These are phyloP conservation scores for Rhinopomastus cyanomelas DNA, from an alignment of 2,113 vertebrate species.

Conservation along the genomic window DNA sequence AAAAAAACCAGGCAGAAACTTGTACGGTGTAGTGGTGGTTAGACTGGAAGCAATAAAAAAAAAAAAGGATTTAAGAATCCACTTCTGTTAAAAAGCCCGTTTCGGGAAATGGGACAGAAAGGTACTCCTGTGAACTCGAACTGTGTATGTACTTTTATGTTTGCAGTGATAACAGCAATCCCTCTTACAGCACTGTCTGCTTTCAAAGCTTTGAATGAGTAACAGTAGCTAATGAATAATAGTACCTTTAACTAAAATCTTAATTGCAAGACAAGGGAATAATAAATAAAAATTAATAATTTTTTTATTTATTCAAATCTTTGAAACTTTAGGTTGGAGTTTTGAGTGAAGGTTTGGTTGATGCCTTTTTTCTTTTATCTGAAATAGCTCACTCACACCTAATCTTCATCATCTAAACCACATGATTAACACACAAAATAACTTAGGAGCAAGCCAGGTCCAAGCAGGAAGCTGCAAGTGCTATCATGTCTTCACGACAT, in stretches of 20 bases:
- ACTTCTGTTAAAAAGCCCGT: neutral
- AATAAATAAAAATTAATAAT: conserved; percentile 5
- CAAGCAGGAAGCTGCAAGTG: conserved; percentile 71
- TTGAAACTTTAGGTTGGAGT: conserved; percentile 30
- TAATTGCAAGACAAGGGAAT: conserved; percentile 63
- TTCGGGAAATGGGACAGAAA: neutral
- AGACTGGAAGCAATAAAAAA: neutral
- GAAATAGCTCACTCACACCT: conserved; percentile 56
- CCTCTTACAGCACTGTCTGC: neutral
- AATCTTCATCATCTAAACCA: conserved; percentile 74
- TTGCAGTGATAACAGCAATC: neutral
- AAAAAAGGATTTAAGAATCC: neutral
- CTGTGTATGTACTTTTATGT: neutral
- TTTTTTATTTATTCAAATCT: conserved; percentile 26
- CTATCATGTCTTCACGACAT: conserved; percentile 60
- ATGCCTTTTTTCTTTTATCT: conserved; percentile 61
- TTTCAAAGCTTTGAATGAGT: conserved; percentile 6
- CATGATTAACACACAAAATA: conserved; percentile 72
- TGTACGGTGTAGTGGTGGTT: neutral
- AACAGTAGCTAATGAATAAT: conserved; percentile 35
- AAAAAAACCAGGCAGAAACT: neutral
- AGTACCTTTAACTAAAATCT: neutral
- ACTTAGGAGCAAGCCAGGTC: conserved; percentile 65
- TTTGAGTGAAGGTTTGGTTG: conserved; percentile 28
- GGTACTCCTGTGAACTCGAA: neutral